Percentiles rank a stretch among this genome's conserved stretches.
Evolutionary conservation across 2,113 vertebrate genomes (phyloP).

Genomic region (Benitochromis conjunctus): DNA sequence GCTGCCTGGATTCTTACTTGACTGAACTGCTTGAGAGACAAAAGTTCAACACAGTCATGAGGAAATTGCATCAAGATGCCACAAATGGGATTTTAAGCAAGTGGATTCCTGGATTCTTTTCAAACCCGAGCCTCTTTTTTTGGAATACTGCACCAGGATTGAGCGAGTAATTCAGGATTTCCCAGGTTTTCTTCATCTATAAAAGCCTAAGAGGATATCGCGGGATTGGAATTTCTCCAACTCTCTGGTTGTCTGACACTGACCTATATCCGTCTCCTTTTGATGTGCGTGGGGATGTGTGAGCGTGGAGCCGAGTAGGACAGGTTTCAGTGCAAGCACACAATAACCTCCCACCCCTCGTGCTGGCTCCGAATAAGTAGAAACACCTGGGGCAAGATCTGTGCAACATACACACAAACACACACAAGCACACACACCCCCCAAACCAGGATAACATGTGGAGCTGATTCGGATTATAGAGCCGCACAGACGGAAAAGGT

Average conservation of each 20-base stretch:
- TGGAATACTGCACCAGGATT: slow-evolving; percentile 44
- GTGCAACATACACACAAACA: not conserved
- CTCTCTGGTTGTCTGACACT: slow-evolving; percentile 25
- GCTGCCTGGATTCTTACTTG: not conserved
- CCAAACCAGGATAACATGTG: slow-evolving; percentile 66
- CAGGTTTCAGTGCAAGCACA: slow-evolving; percentile 27
- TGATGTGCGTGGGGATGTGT: slow-evolving; percentile 28
- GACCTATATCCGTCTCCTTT: slow-evolving; percentile 45
- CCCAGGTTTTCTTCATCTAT: slow-evolving; percentile 49
- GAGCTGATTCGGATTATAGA: slow-evolving; percentile 70
- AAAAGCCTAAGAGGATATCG: slow-evolving; percentile 57
- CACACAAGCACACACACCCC: not conserved
- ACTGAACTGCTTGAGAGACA: not conserved
- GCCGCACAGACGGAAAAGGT: slow-evolving; percentile 70
- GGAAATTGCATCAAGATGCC: slow-evolving; percentile 22
- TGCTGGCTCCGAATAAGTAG: slow-evolving; percentile 14
- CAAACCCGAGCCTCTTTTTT: slow-evolving; percentile 22
- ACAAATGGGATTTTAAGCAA: slow-evolving; percentile 55
- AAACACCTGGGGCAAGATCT: slow-evolving; percentile 50
- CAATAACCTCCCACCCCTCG: not conserved
- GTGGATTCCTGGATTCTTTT: slow-evolving; percentile 47
- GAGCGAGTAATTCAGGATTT: slow-evolving; percentile 52
- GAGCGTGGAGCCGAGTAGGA: slow-evolving; percentile 21
- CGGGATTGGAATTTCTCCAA: slow-evolving; percentile 49
- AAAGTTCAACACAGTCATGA: not conserved